Evolutionary conservation across 2,888 invertebrate species (phyloP), one percentile per base, ranked within the genome.

Genomic region (Arge pagana): DNA sequence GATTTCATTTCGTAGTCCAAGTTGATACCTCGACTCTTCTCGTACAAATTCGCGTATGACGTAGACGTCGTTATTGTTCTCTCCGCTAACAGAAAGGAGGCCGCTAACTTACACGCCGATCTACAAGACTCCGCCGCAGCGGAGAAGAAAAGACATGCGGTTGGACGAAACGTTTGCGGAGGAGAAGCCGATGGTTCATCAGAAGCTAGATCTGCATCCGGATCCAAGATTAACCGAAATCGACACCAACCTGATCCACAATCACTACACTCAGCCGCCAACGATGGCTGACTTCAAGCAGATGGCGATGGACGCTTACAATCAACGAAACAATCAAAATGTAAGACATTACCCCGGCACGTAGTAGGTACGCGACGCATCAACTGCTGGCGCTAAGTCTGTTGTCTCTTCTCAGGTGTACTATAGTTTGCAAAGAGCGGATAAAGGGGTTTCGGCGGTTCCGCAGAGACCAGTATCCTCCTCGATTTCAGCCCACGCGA

Each of bases 401-500:
- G 26, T 21, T 21, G 35, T 48, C n/a, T 74, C 71, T 61, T 82
- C 81, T 3, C 83, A 90, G 90, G 87, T 89, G 66, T 90, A 90
- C 80, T 87, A 89, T 78, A 90, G 89, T 72, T 82, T 89, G 72
- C 85, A 83, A 57, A 82, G 85, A 64, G 82, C 82, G 67, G 84
- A 85, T 77, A 87, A 87, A 66, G 87, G 87, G 51, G 84, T 83
- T 50, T 80, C 81, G 60, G 82, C 83, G 52, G 81, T 82, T 64
- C 82, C 82, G 1, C 68, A 77, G 53, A 79, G 81, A 68, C 75
- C 79, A 10, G 88, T 89, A 68, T 85, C 89, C 71, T 89, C 89
- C 72, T 88, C 89, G 56, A 81, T 89, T 53, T 88, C 89, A 56
- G 88, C 89, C 69, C 89, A 89, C 77, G 84, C 89, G 61, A 73